A percentile compares a stretch with the other conserved stretches of the same genome.
phyloP scores from a whole-genome alignment of 2,797 vertebrate species.

The Triplophysa yarkandensis region DNA sequence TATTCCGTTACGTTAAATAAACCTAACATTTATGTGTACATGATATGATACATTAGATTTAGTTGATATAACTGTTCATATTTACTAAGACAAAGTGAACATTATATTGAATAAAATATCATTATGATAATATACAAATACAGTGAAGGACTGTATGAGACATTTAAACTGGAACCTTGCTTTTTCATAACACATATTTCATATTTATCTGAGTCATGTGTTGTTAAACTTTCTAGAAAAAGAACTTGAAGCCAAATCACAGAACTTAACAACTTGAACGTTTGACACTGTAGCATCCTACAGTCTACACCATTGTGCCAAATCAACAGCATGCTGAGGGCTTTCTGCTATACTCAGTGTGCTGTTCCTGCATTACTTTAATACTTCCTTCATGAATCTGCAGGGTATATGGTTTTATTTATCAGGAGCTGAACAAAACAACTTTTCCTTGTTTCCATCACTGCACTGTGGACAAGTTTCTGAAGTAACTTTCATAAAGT shows the following conservation, averaged over 20 bases:
- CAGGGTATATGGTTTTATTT: constrained; percentile 26
- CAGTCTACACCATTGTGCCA: constrained; percentile 32
- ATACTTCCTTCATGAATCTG: constrained; percentile 29
- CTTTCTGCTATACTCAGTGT: constrained; percentile 26
- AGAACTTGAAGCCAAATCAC: constrained; percentile 16
- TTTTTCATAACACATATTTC: constrained; percentile 1
- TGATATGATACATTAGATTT: no score
- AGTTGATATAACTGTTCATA: no score
- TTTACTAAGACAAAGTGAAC: no score
- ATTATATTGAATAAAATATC: no score
- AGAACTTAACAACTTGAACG: constrained; percentile 31
- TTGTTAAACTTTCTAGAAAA: constrained; percentile 30
- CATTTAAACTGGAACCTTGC: background rate
- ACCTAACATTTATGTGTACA: no score
- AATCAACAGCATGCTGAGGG: constrained; percentile 42
- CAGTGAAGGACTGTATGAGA: background rate
- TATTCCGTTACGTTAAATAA: no score
- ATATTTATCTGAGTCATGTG: constrained; percentile 23
- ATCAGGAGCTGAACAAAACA: constrained; percentile 7
- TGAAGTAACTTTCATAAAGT: background rate
- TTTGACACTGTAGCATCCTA: constrained; percentile 33
- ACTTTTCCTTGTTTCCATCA: background rate
- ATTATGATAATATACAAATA: background rate
- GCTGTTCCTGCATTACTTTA: constrained; percentile 27
- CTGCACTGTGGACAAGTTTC: background rate